Conservation (phyloP, 2,113 vertebrate genomes). For the Gyps fulvus region DNA sequence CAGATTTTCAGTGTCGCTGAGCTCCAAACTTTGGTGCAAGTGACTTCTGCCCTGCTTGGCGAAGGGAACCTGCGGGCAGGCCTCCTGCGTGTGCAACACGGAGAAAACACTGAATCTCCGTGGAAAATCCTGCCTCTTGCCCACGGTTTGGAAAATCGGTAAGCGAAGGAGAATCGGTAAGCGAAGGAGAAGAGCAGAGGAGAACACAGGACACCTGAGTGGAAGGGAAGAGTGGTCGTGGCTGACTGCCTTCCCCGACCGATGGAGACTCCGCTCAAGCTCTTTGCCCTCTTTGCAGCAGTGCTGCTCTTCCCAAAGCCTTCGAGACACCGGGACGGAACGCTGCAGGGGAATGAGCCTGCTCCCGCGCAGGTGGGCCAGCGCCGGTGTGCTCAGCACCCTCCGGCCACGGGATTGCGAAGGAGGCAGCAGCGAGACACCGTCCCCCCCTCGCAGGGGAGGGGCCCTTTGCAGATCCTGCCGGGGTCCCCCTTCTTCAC, state of each 20-base stretch:
- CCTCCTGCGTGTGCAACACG: background rate
- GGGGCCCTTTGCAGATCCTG: background rate
- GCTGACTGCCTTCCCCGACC: background rate
- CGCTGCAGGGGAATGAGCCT: background rate
- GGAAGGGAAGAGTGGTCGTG: background rate
- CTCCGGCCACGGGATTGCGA: rapidly evolving
- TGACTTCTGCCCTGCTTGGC: background rate
- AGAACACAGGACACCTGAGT: background rate
- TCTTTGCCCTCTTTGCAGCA: background rate
- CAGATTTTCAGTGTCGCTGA: background rate
- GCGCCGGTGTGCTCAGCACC: too few relatives aligned
- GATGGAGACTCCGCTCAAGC: background rate
- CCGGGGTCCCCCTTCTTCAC: rapidly evolving
- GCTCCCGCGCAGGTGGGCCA: background rate
- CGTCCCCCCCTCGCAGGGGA: background rate
- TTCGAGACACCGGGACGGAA: rapidly evolving
- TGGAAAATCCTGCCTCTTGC: background rate
- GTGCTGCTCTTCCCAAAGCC: background rate
- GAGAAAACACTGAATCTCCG: background rate
- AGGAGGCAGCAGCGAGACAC: background rate
- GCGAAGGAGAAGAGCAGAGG: background rate
- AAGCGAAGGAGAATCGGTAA: rapidly evolving
- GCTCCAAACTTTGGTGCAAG: background rate
- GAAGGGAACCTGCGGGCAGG: background rate
- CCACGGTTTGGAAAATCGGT: background rate